Evolutionary conservation across 92 coral and sea anemone genomes (phyloP), one percentile per base, ranked within the genome.

Genomic region (Phenganax subtilis): DNA sequence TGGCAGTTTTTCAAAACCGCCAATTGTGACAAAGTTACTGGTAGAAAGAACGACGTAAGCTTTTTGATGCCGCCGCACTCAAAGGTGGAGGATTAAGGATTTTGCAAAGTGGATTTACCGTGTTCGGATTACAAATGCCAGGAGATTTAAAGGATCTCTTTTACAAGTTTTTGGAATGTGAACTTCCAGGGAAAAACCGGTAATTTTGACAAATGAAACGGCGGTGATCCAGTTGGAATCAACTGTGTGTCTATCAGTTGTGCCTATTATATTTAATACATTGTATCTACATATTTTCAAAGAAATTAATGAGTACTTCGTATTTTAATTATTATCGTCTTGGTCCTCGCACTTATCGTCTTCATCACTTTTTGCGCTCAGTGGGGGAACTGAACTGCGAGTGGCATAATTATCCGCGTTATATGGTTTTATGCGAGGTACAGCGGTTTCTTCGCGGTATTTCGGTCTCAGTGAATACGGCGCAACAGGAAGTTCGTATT

Each of bases 401-500:
- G 54, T 63, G 72, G 65, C 52, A 51, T 5, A 79, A 79, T 79
- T 73, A 79, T 79, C 83, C 64, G 65, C 9, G 20, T 14, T 14
- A 61, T 79, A 79, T 54, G 82, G 55, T 44, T 29, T 70, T 60
- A 59, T 31, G 17, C 71, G 64, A 2, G 70, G 82, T 15, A 55
- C 72, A 62, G 70, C 57, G 51, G 83, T 27, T 12, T 65, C 83
- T 12, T 64, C 83, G 57, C 47, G 83, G 31, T 51, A 79, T 54
- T 64, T 79, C 17, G 83, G 28, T 63, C 56, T 51, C 56, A 65
- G 55, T 15, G 83, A 61, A 79, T 62, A 79, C 25, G 83, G 53
- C 57, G 55, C 81, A n/a, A 76, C 81, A 0, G 74, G 74, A 30
- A 68, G 73, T 54, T 63, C 60, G 61, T 51, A 64, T 47, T 79